Evolutionary conservation across 1,140 invertebrate genomes (phyloP).

Genomic region (Batillaria attramentaria): DNA sequence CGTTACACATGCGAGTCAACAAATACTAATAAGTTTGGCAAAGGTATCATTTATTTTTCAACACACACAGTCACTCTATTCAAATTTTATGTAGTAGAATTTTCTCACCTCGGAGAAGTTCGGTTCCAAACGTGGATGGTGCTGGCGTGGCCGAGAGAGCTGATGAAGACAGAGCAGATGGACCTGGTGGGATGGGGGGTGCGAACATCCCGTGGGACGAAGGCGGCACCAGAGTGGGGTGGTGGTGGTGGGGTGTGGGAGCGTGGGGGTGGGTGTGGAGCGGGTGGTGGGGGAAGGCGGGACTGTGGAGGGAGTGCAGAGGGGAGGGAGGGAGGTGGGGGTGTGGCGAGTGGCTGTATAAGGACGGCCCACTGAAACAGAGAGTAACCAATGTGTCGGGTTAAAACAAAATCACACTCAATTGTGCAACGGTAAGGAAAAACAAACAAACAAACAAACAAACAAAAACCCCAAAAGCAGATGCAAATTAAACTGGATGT

Average conservation of each 20-base stretch:
- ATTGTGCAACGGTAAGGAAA: too few species aligned
- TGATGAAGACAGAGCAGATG: constrained; percentile 68
- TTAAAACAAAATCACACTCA: too few species aligned
- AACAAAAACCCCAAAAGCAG: too few species aligned
- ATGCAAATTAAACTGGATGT: too few species aligned
- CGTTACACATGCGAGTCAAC: too few species aligned
- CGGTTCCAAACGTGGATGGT: constrained; percentile 38
- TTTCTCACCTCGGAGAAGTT: constrained; percentile 55
- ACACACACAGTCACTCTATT: too few species aligned
- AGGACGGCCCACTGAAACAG: constrained; percentile 48
- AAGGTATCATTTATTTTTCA: too few species aligned
- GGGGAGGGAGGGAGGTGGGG: constrained; percentile 41
- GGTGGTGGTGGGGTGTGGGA: constrained; percentile 72
- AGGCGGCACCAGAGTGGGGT: constrained; percentile 71
- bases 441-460: too few species aligned
- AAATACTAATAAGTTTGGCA: too few species aligned
- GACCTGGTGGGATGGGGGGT: constrained; percentile 65
- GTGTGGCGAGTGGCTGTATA: constrained; percentile 49
- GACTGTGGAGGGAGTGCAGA: constrained; percentile 50
- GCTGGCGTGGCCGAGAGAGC: constrained; percentile 70
- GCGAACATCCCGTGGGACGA: constrained; percentile 68
- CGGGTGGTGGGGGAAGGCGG: constrained; percentile 59
- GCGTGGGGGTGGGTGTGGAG: constrained; percentile 76
- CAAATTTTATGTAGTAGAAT: too few species aligned
- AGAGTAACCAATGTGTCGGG: too few species aligned